Evolutionary conservation across 2,113 vertebrate genomes (phyloP).

Genomic region (Corydoras maculifer): DNA sequence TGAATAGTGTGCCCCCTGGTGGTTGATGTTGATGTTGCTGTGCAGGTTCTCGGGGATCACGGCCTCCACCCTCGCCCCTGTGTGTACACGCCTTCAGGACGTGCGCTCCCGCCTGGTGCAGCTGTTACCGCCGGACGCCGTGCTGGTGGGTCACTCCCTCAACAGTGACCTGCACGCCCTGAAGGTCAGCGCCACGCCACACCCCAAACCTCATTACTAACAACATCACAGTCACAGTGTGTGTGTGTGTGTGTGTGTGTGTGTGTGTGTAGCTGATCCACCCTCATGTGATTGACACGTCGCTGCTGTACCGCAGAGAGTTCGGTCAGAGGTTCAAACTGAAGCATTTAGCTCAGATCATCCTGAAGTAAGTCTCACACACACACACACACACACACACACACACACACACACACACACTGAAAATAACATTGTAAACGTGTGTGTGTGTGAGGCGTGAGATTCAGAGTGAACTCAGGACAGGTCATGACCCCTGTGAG

Average conservation of each 20-base stretch:
- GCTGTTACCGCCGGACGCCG: conserved; percentile 74
- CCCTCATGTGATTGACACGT: conserved; percentile 81
- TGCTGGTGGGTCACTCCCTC: conserved; percentile 85
- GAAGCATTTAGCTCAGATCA: conserved; percentile 69
- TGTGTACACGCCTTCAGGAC: conserved; percentile 72
- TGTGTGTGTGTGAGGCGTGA: conserved; percentile 62
- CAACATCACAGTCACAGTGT: background rate
- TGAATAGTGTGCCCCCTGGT: no score
- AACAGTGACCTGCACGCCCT: conserved; percentile 75
- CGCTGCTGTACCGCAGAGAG: conserved; percentile 74
- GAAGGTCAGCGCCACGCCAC: conserved; percentile 61
- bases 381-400: background rate
- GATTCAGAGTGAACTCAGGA: conserved; percentile 67
- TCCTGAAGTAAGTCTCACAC: conserved; percentile 71
- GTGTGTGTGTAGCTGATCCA: conserved; percentile 73
- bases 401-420: background rate
- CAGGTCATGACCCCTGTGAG: conserved; percentile 78
- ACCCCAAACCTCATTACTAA: no score
- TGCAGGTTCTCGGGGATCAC: conserved; percentile 85
- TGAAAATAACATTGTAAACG: background rate
- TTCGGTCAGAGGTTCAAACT: conserved; percentile 76
- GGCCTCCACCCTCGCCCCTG: conserved; percentile 63
- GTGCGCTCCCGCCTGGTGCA: conserved; percentile 67
- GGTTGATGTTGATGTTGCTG: background rate
- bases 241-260: conserved; percentile 7